Evolutionary conservation across 2,888 invertebrate genomes (phyloP), one percentile per base, ranked within the genome.

Genomic region (Ceriagrion tenellum): DNA sequence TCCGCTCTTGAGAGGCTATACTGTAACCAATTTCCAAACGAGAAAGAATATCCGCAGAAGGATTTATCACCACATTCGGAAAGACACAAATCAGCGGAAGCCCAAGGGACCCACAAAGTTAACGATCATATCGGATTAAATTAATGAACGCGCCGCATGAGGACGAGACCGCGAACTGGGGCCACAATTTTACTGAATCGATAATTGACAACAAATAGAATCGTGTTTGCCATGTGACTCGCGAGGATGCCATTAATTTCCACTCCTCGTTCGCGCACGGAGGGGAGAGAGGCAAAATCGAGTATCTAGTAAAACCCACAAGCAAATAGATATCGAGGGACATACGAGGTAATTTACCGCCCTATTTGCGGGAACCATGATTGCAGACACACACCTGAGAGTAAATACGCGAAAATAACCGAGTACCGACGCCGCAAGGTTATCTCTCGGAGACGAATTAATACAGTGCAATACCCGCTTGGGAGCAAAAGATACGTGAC

Each of bases 151-250:
- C 69, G n/a, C 69, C 26, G 35, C 35, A 35, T 12, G 35, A 35
- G 81, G 16, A 35, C 10, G 35, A 35, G 35, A 35, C 35, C 2
- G 26, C 69, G n/a, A 20, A 10, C 69, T 0, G n/a, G 26, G 12
- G 81, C 1, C 81, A 81, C 30, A 10, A 81, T 81, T 81, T 81
- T 81, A 59, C 16, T 35, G 35, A 35, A 81, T 81, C 81, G 13
- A 81, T 81, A 35, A 35, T 16, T 81, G 81, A 35, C 81, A 81
- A 81, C 81, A 81, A 81, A 81, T 35, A 81, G 81, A 81, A 35
- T 81, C 81, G 81, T 35, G 81, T 30, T 35, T 81, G 81, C 35
- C 81, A 35, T 35, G 13, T 35, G 81, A 81, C 81, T 35, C 35
- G 12, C 47, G 30, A 16, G n/a, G 74, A 74, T 30, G 35, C 35